Evolutionary conservation across 2,797 vertebrate species (phyloP), one percentile per base, ranked within the genome.

Genomic region (Coregonus sp.): DNA sequence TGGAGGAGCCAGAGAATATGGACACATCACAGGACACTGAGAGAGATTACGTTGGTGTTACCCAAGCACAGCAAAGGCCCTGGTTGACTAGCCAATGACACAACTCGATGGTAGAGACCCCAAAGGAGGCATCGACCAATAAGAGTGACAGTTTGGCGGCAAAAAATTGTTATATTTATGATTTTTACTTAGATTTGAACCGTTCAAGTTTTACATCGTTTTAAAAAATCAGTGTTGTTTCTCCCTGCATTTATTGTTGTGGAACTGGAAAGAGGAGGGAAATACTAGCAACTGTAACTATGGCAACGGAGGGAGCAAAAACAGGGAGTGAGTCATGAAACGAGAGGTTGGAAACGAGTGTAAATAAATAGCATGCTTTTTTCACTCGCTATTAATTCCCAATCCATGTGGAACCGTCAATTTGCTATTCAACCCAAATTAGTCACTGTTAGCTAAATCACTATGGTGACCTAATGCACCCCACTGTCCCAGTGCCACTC

Each of bases 281-380:
- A 82, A 84, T 75, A 84, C 84, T 76, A 71, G 81, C 78, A 75
- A 40, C 54, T 76, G 72, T 73, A 61, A 82, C 51, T 80, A 75
- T 76, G 75, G 79, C 80, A 74, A 80, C 69, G 72, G 75, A 81
- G 37, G 61, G 29, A 50, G 25, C 66, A 47, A n/a, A 35, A 70
- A 69, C 78, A 80, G 76, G 65, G 83, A 78, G 5, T 16, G 72
- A 85, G 78, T 89, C 78, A 80, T 68, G 65, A 81, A 78, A 78
- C 70, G 35, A 72, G 51, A 78, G 50, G 68, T 37, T 82, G 66
- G 59, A 25, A 82, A 86, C 77, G 76, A 87, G 85, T 94, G 93
- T 94, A 93, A 86, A 94, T 93, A 93, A 86, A 94, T 93, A 93
- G 89, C 93, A 93, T 93, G 92, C 89, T 90, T 89, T 84, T 85